A percentile compares a stretch with the other conserved stretches of the same genome.
Conservation (phyloP, 37 sponge, comb jelly and placozoan genomes). For the Hexactinellida sp. region DNA sequence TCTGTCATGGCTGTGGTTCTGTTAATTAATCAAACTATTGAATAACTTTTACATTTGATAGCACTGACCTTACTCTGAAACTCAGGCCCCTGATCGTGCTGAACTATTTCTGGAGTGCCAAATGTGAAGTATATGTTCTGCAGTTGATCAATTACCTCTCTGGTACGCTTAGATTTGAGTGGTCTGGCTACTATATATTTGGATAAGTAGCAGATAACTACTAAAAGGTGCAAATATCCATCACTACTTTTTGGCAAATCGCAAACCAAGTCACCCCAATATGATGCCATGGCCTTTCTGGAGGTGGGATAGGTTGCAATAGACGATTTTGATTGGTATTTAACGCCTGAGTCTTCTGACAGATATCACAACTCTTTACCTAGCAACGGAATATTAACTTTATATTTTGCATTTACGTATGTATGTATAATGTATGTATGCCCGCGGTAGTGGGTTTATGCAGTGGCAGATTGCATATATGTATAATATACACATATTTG, state of each 20-base stretch:
- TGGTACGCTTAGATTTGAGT: conserved; percentile 8
- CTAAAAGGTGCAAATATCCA: not conserved
- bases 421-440: too few species aligned
- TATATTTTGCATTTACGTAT: too few species aligned
- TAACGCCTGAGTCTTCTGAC: not conserved
- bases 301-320: not conserved
- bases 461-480: too few species aligned
- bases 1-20: not conserved
- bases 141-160: not conserved
- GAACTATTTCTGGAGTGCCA: not conserved
- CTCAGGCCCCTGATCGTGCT: not conserved
- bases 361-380: not conserved
- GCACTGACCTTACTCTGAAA: not conserved
- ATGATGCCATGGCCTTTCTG: not conserved
- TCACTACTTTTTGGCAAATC: not conserved
- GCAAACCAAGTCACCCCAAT: not conserved
- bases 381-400: not conserved
- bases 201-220: not conserved
- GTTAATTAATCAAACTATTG: not conserved
- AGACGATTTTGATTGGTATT: conserved; percentile 11
- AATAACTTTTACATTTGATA: not conserved
- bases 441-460: too few species aligned
- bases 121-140: not conserved
- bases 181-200: not conserved
- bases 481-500: too few species aligned